phyloP scores from a whole-genome alignment of 2,888 invertebrate genomes.

The Protonemura montana region DNA sequence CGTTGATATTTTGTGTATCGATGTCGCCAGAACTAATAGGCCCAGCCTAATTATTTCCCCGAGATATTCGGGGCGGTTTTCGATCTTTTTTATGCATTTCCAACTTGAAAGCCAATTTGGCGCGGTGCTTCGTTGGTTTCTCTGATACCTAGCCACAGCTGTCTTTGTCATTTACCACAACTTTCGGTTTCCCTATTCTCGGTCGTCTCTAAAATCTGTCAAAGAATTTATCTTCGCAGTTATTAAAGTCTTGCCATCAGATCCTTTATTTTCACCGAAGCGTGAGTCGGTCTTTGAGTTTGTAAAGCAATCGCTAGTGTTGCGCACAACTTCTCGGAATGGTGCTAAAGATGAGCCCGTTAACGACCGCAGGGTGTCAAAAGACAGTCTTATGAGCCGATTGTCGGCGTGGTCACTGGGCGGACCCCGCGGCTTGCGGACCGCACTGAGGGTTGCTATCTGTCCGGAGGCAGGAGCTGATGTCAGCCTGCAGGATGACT shows the following conservation, averaged over 20 bases:
- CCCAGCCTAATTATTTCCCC: too few species aligned
- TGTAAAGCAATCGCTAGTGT: neutral
- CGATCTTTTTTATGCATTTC: neutral
- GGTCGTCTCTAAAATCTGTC: neutral
- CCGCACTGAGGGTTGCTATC: neutral
- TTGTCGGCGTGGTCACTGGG: neutral
- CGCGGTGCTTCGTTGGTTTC: too few species aligned
- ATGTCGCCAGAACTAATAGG: too few species aligned
- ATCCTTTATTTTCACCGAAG: neutral
- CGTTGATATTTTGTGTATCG: too few species aligned
- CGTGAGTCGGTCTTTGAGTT: neutral
- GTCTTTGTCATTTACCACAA: neutral
- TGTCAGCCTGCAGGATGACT: neutral
- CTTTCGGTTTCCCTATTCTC: neutral
- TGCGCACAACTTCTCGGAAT: neutral
- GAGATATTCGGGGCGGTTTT: too few species aligned
- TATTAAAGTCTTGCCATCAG: neutral
- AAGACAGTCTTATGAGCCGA: neutral
- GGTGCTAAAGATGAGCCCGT: neutral
- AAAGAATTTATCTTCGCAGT: neutral
- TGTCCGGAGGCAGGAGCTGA: neutral
- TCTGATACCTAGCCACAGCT: neutral
- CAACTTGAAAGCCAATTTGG: neutral
- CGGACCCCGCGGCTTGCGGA: neutral
- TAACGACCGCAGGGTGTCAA: constrained; percentile 7